These are phyloP conservation scores for Dicaeum eximium DNA, from an alignment of 2,113 vertebrate species.

Conservation along the genomic window DNA sequence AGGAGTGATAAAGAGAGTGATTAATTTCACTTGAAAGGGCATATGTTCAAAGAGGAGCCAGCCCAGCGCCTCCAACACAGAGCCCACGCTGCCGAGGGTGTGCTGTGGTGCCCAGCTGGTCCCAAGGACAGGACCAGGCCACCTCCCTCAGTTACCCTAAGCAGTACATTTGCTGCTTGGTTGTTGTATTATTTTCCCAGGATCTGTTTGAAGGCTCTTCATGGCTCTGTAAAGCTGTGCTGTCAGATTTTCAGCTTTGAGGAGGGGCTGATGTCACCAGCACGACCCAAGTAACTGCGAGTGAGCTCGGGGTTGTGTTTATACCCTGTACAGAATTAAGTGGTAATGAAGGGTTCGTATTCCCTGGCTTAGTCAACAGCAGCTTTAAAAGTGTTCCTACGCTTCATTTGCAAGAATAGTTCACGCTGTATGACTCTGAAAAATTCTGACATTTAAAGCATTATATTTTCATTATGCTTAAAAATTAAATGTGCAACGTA, in stretches of 20 bases:
- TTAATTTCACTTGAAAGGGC: conserved; percentile 92
- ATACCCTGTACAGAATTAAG: not conserved
- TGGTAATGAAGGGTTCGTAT: not conserved
- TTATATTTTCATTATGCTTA: not conserved
- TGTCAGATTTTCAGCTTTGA: not conserved
- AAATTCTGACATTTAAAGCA: not conserved
- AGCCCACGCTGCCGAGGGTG: conserved; percentile 55
- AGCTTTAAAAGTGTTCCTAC: not conserved
- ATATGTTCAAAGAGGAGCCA: conserved; percentile 83
- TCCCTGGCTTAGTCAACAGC: not conserved
- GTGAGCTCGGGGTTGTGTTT: not conserved
- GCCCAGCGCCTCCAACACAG: conserved; percentile 54
- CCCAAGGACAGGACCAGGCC: not conserved
- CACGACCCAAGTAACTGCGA: not conserved
- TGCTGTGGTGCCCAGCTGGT: conserved; percentile 51
- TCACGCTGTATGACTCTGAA: not conserved
- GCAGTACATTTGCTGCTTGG: not conserved
- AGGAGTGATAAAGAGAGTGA: conserved; percentile 93
- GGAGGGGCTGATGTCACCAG: not conserved
- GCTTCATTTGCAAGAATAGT: not conserved
- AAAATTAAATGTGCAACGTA: not conserved
- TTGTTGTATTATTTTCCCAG: not conserved
- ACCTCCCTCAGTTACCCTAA: not conserved
- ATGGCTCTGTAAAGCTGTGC: not conserved
- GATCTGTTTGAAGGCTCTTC: not conserved